Base-by-base conservation (phyloP, 1,140 invertebrate genomes). In the Anadara kagoshimensis region DNA sequence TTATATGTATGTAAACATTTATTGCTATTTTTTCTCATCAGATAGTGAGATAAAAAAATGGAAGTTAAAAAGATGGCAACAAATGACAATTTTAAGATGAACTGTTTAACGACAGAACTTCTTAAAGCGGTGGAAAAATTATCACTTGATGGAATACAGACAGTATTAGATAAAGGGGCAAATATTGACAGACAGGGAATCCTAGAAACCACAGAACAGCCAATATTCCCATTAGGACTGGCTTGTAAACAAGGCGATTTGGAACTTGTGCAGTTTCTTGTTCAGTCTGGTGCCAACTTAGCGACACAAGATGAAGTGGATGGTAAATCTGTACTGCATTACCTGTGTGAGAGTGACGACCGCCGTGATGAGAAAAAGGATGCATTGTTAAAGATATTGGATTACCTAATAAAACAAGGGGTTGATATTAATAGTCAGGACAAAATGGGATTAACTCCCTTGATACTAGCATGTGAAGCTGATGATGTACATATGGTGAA, bases 351-450 rank as follows among this genome's bases (percentile, higher is more conserved):
- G 54, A 69, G 74, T 20, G 76, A 82, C 43, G 78, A 83, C 29
- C 57, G 62, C 16, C 61, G 53, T 1, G 76, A 78, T 26, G 64
- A 75, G 18, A 75, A 78, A 43, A 79, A 75, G 44, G 57, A 43
- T 7, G 69, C 78, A 54, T 64, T 75, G 54, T 51, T 76, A 18
- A 62, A 80, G 58, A 80, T 84, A 53, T 63, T 83, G 49, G 67
- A 83, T 10, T 45, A 79, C 59, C 73, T 86, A 8, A 59, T 86
- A 1, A 54, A 78, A 43, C 56, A 76, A 59, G 95, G 95, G 12
- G 95, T 96, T 12, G 93, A 94, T 29, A 94, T 96, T 0, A 95
- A 97, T 84, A 93, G 94, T 12, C 94, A 94, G 0, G 95, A 97
- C 83, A 95, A 96, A 78, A 96, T 96, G 91, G 95, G 95, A 1